Evolutionary conservation across 2,888 invertebrate genomes (phyloP).

Genomic region (Hemicrepidius hirtus): DNA sequence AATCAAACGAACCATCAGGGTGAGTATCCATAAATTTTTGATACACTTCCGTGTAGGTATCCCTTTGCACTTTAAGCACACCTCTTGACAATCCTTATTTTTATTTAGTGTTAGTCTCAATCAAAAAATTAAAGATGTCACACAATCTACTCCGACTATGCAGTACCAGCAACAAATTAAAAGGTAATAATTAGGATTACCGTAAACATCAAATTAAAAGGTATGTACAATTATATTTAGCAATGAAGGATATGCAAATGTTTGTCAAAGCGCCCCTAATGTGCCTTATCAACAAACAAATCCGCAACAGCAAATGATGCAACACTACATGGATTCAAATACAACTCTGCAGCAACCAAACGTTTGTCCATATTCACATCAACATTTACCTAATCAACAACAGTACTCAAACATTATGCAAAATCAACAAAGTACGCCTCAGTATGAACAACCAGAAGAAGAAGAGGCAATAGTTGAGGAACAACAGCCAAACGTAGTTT

Average conservation of each 20-base stretch:
- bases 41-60: background rate
- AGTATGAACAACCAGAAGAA: background rate
- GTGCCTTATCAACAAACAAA: background rate
- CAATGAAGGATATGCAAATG: slow-evolving; percentile 8
- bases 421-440: background rate
- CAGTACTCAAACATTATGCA: background rate
- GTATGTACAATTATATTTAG: slow-evolving; percentile 22
- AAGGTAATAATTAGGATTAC: slow-evolving; percentile 36
- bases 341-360: background rate
- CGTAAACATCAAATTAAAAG: slow-evolving; percentile 10
- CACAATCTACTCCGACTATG: slow-evolving; percentile 15
- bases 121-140: slow-evolving; percentile 14
- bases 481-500: too few species aligned
- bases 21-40: slow-evolving; percentile 68
- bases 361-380: background rate
- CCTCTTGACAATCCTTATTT: background rate
- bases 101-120: slow-evolving; percentile 49
- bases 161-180: slow-evolving; percentile 24
- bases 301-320: background rate
- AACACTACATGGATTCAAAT: slow-evolving; percentile 5
- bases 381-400: slow-evolving; percentile 1
- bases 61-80: background rate
- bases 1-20: slow-evolving; percentile 75
- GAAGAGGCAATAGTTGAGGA: background rate
- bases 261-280: slow-evolving; percentile 27